Conservation (phyloP, 2,797 vertebrate genomes). For the Micropoecilia bifurca region DNA sequence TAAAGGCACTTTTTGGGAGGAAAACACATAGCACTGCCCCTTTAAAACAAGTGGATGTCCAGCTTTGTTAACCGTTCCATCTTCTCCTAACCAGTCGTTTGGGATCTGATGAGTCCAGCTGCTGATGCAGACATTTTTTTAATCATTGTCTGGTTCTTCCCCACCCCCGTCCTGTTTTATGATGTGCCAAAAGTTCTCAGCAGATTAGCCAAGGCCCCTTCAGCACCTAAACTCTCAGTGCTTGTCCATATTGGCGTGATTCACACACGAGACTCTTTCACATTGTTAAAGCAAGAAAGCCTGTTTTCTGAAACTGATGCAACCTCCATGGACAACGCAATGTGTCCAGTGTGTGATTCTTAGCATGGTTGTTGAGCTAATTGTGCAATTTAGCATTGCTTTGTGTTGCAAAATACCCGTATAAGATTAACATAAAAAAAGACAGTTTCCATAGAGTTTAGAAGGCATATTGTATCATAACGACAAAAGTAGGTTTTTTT, state of each 20-base stretch:
- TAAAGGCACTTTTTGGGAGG: too few relatives aligned
- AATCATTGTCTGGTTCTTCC: neutral
- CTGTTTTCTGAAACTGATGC: neutral
- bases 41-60: neutral
- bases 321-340: neutral
- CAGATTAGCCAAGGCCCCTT: neutral
- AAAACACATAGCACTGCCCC: too few relatives aligned
- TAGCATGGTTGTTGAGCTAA: neutral
- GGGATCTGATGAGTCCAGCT: neutral
- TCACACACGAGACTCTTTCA: neutral
- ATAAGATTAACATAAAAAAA: neutral
- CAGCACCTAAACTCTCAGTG: neutral
- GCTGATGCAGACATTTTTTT: neutral
- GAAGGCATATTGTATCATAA: neutral
- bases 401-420: neutral
- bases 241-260: neutral
- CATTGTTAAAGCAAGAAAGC: neutral
- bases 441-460: neutral
- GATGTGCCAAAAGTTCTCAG: neutral
- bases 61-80: neutral
- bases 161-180: neutral
- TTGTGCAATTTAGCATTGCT: neutral
- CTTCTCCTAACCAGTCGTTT: neutral
- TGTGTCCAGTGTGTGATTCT: neutral
- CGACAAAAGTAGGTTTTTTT: neutral